phyloP scores from a whole-genome alignment of 1,140 invertebrate genomes.

The Geopemphigus sp. region DNA sequence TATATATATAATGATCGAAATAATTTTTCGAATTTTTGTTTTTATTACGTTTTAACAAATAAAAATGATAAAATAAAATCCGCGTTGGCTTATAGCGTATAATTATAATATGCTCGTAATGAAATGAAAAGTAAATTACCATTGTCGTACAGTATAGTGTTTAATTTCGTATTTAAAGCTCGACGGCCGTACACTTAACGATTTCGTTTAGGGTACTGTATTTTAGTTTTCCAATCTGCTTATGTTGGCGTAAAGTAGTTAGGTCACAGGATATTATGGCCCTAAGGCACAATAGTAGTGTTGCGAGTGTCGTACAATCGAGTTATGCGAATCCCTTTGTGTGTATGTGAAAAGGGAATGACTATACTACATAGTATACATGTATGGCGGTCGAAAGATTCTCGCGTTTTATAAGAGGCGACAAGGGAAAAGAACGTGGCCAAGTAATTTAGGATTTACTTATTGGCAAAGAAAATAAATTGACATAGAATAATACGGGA shows the following conservation, averaged over 20 bases:
- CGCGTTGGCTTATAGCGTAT: too few species aligned
- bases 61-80: too few species aligned
- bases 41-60: too few species aligned
- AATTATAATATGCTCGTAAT: too few species aligned
- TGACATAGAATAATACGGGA: constrained; percentile 4
- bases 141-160: too few species aligned
- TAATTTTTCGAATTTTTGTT: not conserved
- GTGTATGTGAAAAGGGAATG: not conserved
- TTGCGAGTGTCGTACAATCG: not conserved
- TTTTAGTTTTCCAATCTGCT: constrained; percentile 17
- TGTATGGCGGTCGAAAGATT: not conserved
- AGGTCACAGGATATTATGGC: constrained; percentile 1
- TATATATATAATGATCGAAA: too few species aligned
- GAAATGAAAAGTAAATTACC: too few species aligned
- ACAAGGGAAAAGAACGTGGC: not conserved
- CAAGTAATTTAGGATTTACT: constrained; percentile 16
- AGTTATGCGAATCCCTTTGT: not conserved
- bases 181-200: not conserved
- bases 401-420: not conserved
- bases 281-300: not conserved
- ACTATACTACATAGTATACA: not conserved
- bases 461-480: constrained; percentile 26
- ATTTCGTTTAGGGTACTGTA: not conserved
- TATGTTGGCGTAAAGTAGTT: not conserved
- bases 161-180: not conserved